These are phyloP conservation scores for Lepisosteus osseus DNA, from an alignment of 2,113 vertebrate genomes.

Conservation along the genomic window DNA sequence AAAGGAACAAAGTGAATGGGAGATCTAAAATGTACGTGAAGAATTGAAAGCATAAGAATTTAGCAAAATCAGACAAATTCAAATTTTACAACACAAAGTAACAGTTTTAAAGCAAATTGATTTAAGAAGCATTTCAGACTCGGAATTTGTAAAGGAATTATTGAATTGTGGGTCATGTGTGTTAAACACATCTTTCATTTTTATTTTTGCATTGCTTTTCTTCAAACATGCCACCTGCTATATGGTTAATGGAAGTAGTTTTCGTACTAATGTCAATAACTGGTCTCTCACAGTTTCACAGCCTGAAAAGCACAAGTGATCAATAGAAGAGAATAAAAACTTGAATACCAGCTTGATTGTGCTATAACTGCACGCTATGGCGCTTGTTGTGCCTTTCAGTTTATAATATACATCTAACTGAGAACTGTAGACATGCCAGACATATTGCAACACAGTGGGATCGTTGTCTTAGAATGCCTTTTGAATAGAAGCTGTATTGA, in stretches of 20 bases:
- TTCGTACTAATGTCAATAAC: conserved; percentile 21
- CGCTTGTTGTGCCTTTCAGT: conserved; percentile 18
- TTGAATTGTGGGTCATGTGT: too few relatives aligned
- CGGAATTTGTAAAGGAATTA: too few relatives aligned
- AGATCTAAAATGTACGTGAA: too few relatives aligned
- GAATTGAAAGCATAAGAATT: too few relatives aligned
- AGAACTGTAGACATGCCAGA: conserved; percentile 18
- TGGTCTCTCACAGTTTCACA: conserved; percentile 30
- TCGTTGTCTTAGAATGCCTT: too few relatives aligned
- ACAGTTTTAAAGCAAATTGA: too few relatives aligned
- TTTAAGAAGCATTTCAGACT: too few relatives aligned
- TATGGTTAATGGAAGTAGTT: conserved; percentile 23
- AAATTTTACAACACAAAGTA: too few relatives aligned
- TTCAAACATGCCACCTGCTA: conserved; percentile 43
- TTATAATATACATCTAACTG: not conserved
- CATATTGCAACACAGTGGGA: not conserved
- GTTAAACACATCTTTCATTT: too few relatives aligned
- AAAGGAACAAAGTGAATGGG: too few relatives aligned
- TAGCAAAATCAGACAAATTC: too few relatives aligned
- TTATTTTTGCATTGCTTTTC: conserved; percentile 17
- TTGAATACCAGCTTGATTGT: conserved; percentile 47
- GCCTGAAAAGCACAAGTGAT: conserved; percentile 33
- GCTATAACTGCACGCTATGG: conserved; percentile 26
- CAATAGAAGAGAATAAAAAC: conserved; percentile 36
- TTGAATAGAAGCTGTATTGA: too few relatives aligned